phyloP scores from a whole-genome alignment of 1,140 invertebrate species.

The Pectinophora gossypiella region DNA sequence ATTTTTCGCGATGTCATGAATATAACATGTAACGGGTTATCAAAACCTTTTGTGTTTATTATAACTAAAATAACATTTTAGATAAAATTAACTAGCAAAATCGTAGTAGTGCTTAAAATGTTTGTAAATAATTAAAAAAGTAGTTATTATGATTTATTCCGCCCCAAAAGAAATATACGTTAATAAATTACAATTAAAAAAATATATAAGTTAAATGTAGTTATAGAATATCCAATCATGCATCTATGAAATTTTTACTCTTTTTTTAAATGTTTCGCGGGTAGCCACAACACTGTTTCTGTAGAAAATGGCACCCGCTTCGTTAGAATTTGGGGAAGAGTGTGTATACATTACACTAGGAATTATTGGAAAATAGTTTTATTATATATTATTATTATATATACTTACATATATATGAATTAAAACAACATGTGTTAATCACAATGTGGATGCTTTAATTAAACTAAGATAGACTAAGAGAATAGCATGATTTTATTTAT shows the following conservation, averaged over 20 bases:
- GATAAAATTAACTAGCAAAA: slow-evolving; percentile 12
- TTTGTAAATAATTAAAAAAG: slow-evolving; percentile 55
- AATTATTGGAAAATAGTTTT: slow-evolving; percentile 13
- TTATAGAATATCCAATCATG: neutral
- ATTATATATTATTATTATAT: slow-evolving; percentile 18
- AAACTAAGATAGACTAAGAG: slow-evolving; percentile 65
- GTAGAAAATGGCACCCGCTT: neutral
- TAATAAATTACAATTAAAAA: neutral
- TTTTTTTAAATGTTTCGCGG: neutral
- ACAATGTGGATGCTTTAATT: slow-evolving; percentile 67
- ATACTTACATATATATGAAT: slow-evolving; percentile 27
- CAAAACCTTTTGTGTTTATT: no score
- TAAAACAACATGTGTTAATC: slow-evolving; percentile 44
- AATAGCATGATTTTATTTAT: slow-evolving; percentile 12
- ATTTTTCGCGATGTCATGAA: no score
- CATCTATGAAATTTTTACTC: neutral
- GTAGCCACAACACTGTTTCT: neutral
- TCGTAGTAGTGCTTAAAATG: slow-evolving; percentile 40
- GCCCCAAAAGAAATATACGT: slow-evolving; percentile 27
- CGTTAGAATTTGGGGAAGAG: neutral
- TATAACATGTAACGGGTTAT: no score
- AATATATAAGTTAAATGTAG: neutral
- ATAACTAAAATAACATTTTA: neutral
- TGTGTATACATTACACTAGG: slow-evolving; percentile 2
- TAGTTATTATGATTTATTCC: slow-evolving; percentile 58